Percentiles rank a stretch among this genome's conserved stretches.
These are phyloP conservation scores for Halictus rubicundus DNA, from an alignment of 1,140 invertebrate species.

Conservation along the genomic window DNA sequence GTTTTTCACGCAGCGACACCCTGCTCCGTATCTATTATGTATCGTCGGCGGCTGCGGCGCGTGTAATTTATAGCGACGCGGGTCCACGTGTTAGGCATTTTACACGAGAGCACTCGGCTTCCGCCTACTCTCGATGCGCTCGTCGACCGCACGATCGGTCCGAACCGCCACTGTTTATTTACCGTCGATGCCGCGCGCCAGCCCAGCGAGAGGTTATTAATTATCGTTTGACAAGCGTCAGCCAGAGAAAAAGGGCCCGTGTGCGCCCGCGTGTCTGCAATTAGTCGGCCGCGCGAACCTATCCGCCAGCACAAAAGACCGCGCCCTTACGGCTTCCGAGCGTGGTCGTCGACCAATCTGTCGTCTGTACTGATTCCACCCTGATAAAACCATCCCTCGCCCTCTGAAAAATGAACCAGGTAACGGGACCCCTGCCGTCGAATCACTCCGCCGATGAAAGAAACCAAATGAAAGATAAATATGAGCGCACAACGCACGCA, in stretches of 20 bases:
- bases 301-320: constrained; percentile 45
- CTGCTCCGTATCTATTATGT: constrained; percentile 25
- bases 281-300: constrained; percentile 42
- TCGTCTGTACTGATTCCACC: background rate
- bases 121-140: constrained; percentile 42
- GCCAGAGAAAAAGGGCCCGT: constrained; percentile 38
- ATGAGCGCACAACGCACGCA: no score
- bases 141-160: constrained; percentile 48
- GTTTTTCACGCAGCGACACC: constrained; percentile 18
- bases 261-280: constrained; percentile 28
- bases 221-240: constrained; percentile 63
- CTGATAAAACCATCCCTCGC: background rate
- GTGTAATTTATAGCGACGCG: constrained; percentile 40
- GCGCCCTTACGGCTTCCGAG: constrained; percentile 33
- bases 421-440: background rate
- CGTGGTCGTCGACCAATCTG: background rate
- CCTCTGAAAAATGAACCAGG: background rate
- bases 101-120: constrained; percentile 27
- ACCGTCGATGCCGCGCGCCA: constrained; percentile 32
- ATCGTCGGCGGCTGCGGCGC: background rate
- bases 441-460: no score
- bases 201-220: constrained; percentile 63
- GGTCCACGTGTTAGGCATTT: constrained; percentile 38
- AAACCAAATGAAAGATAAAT: background rate
- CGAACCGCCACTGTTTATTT: constrained; percentile 55